Percentiles rank a stretch among this genome's conserved stretches.
Conservation (phyloP, 2,113 vertebrate genomes). For the Ctenomys sociabilis region DNA sequence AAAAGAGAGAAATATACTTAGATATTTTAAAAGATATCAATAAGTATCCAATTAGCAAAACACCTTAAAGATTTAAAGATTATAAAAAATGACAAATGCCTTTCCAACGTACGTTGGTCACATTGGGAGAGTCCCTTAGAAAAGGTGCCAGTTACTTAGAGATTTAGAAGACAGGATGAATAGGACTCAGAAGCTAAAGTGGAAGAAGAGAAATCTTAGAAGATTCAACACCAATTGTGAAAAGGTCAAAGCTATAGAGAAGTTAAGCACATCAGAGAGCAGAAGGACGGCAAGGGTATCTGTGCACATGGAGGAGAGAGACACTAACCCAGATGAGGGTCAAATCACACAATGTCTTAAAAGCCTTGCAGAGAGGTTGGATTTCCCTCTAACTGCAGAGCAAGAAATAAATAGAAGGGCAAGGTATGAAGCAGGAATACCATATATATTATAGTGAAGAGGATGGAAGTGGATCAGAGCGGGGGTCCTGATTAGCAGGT, state of each 20-base stretch:
- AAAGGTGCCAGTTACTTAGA: not conserved
- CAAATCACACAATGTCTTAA: not conserved
- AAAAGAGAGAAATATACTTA: not conserved
- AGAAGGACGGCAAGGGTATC: too few species aligned
- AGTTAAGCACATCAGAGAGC: not conserved
- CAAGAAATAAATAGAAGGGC: not conserved
- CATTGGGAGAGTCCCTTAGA: not conserved
- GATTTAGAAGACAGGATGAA: not conserved
- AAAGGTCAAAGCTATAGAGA: accelerated
- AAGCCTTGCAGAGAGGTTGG: not conserved
- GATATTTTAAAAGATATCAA: too few species aligned
- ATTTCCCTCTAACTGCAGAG: not conserved
- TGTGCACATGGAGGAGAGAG: not conserved
- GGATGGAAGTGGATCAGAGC: not conserved
- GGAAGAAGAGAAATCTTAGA: not conserved
- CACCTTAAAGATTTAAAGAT: not conserved
- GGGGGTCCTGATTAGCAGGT: not conserved
- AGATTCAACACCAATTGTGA: too few species aligned
- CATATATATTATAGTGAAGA: too few species aligned
- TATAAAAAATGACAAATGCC: not conserved
- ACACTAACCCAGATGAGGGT: not conserved
- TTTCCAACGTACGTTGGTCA: too few species aligned
- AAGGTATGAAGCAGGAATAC: not conserved
- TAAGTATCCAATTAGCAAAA: not conserved
- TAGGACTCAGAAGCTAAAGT: not conserved